phyloP scores from a whole-genome alignment of 2,113 vertebrate genomes.

The Zonotrichia leucophrys region DNA sequence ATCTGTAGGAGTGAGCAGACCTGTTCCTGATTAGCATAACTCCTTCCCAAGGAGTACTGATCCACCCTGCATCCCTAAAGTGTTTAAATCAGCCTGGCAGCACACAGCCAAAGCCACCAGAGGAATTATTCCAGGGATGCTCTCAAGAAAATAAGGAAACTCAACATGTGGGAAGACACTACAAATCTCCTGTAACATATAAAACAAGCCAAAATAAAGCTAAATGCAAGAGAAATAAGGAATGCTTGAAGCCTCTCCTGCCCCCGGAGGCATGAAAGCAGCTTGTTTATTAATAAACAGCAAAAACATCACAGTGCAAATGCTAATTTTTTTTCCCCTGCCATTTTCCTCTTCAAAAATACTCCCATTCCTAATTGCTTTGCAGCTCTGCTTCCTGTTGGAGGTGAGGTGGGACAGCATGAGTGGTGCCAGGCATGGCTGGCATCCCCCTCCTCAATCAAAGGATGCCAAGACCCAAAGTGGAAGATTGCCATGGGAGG shows the following conservation, averaged over 20 bases:
- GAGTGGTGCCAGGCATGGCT: not conserved
- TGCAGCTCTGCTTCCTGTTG: not conserved
- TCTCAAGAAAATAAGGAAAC: constrained; percentile 47
- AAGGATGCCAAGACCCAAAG: not conserved
- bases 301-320: constrained; percentile 24
- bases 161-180: constrained; percentile 58
- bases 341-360: constrained; percentile 34
- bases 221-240: constrained; percentile 7
- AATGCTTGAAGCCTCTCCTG: constrained; percentile 26
- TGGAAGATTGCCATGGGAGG: not conserved
- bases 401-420: fast-evolving
- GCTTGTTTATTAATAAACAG: constrained; percentile 60
- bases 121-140: constrained; percentile 44
- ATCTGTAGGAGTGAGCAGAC: not conserved
- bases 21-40: not conserved
- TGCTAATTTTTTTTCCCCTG: constrained; percentile 23
- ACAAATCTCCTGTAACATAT: constrained; percentile 52
- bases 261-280: fast-evolving
- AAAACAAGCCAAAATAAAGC: constrained; percentile 29
- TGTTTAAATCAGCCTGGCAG: constrained; percentile 9
- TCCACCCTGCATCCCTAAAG: not conserved
- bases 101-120: not conserved
- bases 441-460: not conserved
- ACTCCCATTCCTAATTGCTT: not conserved
- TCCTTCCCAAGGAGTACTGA: not conserved